Percentiles rank a stretch among this genome's conserved stretches.
phyloP scores from a whole-genome alignment of 2,888 invertebrate species.

The Beris chalybata region DNA sequence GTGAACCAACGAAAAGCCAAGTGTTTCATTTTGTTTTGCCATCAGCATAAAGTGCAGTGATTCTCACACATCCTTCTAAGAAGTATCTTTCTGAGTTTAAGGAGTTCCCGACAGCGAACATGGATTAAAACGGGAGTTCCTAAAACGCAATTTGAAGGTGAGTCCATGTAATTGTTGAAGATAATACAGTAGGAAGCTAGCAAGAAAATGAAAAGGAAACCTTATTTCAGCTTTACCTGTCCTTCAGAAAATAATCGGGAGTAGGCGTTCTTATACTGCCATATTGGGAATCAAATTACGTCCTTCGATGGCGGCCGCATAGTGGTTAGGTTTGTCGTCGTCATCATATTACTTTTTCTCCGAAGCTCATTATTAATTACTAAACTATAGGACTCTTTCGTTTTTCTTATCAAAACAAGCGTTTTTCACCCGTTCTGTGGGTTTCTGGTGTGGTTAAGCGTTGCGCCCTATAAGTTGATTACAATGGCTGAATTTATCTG shows the following conservation, averaged over 20 bases:
- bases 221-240: neutral
- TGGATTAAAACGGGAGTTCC: slow-evolving; percentile 17
- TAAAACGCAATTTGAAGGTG: slow-evolving; percentile 22
- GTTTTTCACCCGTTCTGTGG: too few relatives aligned
- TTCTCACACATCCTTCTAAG: too few relatives aligned
- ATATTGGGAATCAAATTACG: slow-evolving; percentile 16
- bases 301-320: slow-evolving; percentile 14
- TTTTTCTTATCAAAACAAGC: too few relatives aligned
- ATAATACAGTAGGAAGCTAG: neutral
- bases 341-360: too few relatives aligned
- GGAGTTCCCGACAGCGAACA: neutral
- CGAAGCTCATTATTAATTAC: too few relatives aligned
- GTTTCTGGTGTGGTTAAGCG: too few relatives aligned
- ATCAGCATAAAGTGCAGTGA: too few relatives aligned
- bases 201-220: neutral
- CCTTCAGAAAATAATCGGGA: neutral
- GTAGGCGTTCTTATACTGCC: slow-evolving; percentile 21
- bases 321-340: too few relatives aligned
- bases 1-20: too few relatives aligned
- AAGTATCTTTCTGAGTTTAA: too few relatives aligned
- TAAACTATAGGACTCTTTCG: too few relatives aligned
- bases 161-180: neutral
- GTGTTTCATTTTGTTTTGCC: too few relatives aligned
- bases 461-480: neutral
- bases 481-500: slow-evolving; percentile 20